Evolutionary conservation across 2,797 vertebrate genomes (phyloP), one percentile per base, ranked within the genome.

Genomic region (Spondyliosoma cantharus): DNA sequence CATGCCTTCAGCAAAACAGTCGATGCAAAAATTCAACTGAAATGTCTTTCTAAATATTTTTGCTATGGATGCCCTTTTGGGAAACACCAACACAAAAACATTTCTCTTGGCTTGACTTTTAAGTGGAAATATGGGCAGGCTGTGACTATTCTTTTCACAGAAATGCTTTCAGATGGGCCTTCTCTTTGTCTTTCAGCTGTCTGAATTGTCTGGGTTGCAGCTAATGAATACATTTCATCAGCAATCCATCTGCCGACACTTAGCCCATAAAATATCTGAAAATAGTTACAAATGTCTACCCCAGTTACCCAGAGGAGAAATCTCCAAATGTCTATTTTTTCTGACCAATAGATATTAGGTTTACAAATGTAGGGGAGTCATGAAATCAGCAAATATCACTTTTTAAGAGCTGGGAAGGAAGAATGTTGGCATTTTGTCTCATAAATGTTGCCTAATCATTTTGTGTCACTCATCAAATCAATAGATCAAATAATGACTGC

Each of bases 121-220:
- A n/a, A 19, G 45, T 29, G 42, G 32, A 59, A 71, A 59, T 59
- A 20, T 45, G 4, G 17, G 61, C 32, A 76, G 48, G 42, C n/a
- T 14, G 24, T 37, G 37, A 27, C 22, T 57, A 5, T 63, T 24
- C 24, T 54, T 8, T 15, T 25, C 19, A 74, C 19, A 46, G 9
- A 45, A 20, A 13, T 11, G 29, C 15, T 45, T 75, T 14, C 46
- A 63, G 12, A 15, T 60, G 19, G 25, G 52, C 8, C 19, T 46
- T 46, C 22, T 65, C 17, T 71, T 37, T 19, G 50, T 12, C 13
- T 71, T 24, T 32, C 11, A 73, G 49, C 37, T 72, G 24, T 20
- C 53, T 43, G 11, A 19, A 66, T 8, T 32, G 27, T 45, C 20
- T n/a, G 20, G 19, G 24, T 14, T 48, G n/a, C 15, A 48, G 32